Conservation (phyloP, 2,888 invertebrate species). For the Catocala nupta region DNA sequence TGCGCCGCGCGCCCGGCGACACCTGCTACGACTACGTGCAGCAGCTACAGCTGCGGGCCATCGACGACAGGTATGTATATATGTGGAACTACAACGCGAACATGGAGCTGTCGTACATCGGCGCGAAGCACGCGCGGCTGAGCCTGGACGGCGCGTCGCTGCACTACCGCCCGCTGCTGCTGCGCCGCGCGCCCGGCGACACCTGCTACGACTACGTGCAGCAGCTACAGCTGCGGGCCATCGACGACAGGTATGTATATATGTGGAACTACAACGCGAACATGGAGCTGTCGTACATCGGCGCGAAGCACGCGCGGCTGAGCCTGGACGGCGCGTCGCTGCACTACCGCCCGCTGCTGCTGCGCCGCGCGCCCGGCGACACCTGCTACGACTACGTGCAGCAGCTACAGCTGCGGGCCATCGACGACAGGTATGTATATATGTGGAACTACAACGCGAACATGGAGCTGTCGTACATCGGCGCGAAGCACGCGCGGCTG, state of each 20-base stretch:
- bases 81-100: conserved; percentile 93
- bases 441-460: conserved; percentile 93
- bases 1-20: conserved; percentile 92
- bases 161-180: conserved; percentile 69
- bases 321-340: conserved; percentile 73
- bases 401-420: conserved; percentile 80
- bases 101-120: conserved; percentile 89
- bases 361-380: conserved; percentile 92
- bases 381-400: conserved; percentile 93
- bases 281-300: conserved; percentile 89
- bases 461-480: conserved; percentile 89
- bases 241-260: conserved; percentile 71
- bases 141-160: conserved; percentile 73
- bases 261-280: conserved; percentile 93
- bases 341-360: conserved; percentile 69
- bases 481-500: conserved; percentile 85
- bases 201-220: conserved; percentile 93
- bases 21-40: conserved; percentile 93
- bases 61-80: conserved; percentile 71
- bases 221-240: conserved; percentile 80
- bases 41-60: conserved; percentile 80
- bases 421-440: conserved; percentile 71
- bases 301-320: conserved; percentile 85
- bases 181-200: conserved; percentile 92
- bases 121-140: conserved; percentile 85